A percentile compares a stretch with the other conserved stretches of the same genome.
Evolutionary conservation across 2,797 vertebrate genomes (phyloP).

Genomic region (Poeciliopsis paucimaculata): DNA sequence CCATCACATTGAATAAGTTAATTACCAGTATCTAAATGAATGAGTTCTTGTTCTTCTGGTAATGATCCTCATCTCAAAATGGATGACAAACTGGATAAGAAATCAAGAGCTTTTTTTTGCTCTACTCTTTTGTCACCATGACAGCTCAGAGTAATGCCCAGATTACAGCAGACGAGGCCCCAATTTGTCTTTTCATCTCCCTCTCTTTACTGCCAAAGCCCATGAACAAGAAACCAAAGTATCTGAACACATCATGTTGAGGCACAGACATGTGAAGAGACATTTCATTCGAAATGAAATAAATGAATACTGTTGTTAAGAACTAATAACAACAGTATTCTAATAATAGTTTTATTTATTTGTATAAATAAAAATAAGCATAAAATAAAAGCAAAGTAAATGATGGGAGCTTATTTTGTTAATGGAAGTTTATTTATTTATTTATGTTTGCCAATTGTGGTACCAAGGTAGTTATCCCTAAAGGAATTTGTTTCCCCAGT

Average conservation of each 20-base stretch:
- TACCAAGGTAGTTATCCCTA: too few species aligned
- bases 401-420: too few species aligned
- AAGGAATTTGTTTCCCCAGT: too few species aligned
- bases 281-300: too few species aligned
- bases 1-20: background rate
- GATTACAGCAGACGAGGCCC: background rate
- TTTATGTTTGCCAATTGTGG: too few species aligned
- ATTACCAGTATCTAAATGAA: background rate
- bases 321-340: too few species aligned
- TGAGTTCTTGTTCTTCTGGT: background rate
- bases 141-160: background rate
- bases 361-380: too few species aligned
- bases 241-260: background rate
- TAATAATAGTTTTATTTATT: too few species aligned
- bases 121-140: background rate
- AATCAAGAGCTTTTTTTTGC: background rate
- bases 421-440: too few species aligned
- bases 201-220: background rate
- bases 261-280: background rate
- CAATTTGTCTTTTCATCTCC: background rate
- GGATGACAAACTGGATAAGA: background rate
- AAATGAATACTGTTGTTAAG: too few species aligned
- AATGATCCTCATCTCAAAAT: background rate
- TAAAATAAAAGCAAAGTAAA: too few species aligned
- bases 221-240: background rate